These are phyloP conservation scores for Psophia crepitans DNA, from an alignment of 2,113 vertebrate species.

Conservation along the genomic window DNA sequence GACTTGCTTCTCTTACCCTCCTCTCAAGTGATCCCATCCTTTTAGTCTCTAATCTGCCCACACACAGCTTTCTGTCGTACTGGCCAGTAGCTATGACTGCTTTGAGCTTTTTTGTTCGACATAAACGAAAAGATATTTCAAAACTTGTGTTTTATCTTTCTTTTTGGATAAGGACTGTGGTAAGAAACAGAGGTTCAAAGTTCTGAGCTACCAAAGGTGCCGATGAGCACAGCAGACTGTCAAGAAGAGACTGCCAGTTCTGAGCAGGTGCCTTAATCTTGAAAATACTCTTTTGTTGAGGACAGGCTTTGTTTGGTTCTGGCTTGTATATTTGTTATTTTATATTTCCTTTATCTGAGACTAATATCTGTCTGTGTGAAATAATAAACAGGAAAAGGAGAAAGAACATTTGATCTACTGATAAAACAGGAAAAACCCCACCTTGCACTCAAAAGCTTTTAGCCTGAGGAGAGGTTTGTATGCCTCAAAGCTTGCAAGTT, in stretches of 20 bases:
- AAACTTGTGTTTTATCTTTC: constrained; percentile 51
- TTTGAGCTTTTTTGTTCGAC: constrained; percentile 21
- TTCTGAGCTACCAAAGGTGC: constrained; percentile 27
- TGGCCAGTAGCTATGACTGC: constrained; percentile 11
- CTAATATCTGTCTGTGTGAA: neutral
- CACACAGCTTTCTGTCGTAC: constrained; percentile 16
- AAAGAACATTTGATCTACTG: neutral
- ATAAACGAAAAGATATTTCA: constrained; percentile 33
- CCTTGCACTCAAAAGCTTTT: neutral
- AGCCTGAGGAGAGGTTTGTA: neutral
- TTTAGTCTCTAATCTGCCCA: constrained; percentile 52
- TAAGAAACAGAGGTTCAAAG: constrained; percentile 48
- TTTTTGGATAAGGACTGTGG: neutral
- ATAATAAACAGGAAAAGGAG: constrained; percentile 7
- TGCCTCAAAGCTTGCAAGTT: neutral
- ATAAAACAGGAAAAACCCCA: neutral
- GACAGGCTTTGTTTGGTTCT: neutral
- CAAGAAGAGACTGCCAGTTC: constrained; percentile 13
- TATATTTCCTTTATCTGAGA: neutral
- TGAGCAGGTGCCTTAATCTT: constrained; percentile 4
- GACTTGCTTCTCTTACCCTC: constrained; percentile 7
- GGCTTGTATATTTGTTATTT: neutral
- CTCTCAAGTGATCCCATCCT: neutral
- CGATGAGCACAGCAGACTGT: constrained; percentile 14
- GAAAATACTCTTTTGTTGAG: constrained; percentile 7